Conservation (phyloP, 2,113 vertebrate genomes). For the Chaetorhynchus papuensis region DNA sequence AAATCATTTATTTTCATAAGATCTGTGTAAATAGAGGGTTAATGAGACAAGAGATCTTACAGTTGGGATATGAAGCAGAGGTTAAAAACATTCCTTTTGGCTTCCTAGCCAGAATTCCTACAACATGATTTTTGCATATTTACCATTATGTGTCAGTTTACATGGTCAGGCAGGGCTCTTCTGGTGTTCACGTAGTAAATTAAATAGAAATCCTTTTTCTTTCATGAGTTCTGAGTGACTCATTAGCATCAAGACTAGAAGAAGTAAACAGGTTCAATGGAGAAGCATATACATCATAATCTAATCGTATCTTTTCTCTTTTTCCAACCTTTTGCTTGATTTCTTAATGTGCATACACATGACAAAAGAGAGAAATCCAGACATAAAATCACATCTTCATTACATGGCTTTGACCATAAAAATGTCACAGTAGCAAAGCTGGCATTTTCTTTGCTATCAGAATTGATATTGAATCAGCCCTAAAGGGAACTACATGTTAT, state of each 20-base stretch:
- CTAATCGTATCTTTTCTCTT: neutral
- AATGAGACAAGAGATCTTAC: neutral
- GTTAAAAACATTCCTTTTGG: neutral
- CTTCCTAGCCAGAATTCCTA: neutral
- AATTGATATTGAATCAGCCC: neutral
- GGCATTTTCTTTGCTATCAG: neutral
- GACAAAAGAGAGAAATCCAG: neutral
- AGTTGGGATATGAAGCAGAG: neutral
- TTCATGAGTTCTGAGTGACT: neutral
- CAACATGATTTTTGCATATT: neutral
- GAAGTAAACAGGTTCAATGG: neutral
- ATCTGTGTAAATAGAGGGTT: neutral
- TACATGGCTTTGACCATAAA: neutral
- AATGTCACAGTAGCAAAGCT: neutral
- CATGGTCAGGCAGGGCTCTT: neutral
- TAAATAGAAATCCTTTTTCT: neutral
- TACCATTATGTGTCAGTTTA: neutral
- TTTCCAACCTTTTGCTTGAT: neutral
- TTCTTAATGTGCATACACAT: rapidly evolving
- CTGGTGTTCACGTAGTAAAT: neutral
- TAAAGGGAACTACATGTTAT: neutral
- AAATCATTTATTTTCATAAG: neutral
- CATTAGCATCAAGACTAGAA: neutral
- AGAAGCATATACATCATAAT: neutral
- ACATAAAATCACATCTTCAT: neutral